Evolutionary conservation across 2,113 vertebrate genomes (phyloP), one percentile per base, ranked within the genome.

Genomic region (Trematocara macrostoma): DNA sequence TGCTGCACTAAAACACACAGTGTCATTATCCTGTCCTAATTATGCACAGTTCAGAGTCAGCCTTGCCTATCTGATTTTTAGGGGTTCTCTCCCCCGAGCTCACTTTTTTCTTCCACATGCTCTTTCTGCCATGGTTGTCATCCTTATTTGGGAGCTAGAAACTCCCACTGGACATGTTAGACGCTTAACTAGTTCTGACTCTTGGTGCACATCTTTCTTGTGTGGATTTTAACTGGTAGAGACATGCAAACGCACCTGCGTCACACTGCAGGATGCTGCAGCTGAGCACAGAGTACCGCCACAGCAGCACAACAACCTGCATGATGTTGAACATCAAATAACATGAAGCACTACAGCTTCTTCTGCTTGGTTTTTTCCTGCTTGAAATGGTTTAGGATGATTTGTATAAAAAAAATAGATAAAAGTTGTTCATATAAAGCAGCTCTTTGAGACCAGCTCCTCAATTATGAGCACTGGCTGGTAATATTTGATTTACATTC

Each of bases 181-280:
- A 89, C 34, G 84, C 86, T 88, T 92, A 91, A 93, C 90, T 88
- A 71, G 91, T 88, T 89, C 74, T 87, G 91, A 90, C 91, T 89
- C 79, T 79, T 79, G 87, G 31, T 84, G 83, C 86, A 88, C 67
- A 84, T 93, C 86, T 93, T 76, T 83, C 86, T 86, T 88, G 84
- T 86, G 64, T 81, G 83, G 87, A 89, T 82, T 79, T 45, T 92
- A 88, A 93, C 89, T 86, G 84, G 90, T 87, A 80, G 85, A 84
- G 91, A 92, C 91, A 84, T 82, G 84, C 81, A 61, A 82, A 71
- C 38, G 79, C 92, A 93, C 92, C 91, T 94, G 91, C 88, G 91
- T 90, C 87, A 85, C 84, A 86, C 84, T 85, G 87, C 89, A 78
- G 86, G 90, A 82, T 64, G 84, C 84, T 87, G 87, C 87, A 87